A percentile compares a stretch with the other conserved stretches of the same genome.
phyloP scores from a whole-genome alignment of 2,888 invertebrate species.

The Eupithecia pulchellata region DNA sequence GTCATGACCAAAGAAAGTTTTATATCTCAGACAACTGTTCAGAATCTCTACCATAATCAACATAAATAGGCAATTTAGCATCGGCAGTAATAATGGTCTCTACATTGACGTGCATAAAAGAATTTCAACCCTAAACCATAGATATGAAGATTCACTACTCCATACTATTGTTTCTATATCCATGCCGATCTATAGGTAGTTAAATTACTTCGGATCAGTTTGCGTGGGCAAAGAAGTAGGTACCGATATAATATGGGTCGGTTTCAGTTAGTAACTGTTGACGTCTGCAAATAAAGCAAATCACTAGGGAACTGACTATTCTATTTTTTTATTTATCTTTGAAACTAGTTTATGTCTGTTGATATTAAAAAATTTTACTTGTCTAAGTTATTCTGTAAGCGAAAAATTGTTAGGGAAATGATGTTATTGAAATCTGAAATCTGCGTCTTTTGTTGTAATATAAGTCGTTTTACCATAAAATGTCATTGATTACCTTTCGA shows the following conservation, averaged over 20 bases:
- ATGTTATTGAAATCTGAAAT: no score
- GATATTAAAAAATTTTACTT: no score
- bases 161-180: neutral
- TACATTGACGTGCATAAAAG: neutral
- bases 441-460: no score
- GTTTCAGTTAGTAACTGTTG: neutral
- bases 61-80: neutral
- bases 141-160: neutral
- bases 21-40: neutral
- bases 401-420: no score
- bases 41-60: neutral
- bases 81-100: neutral
- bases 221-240: neutral
- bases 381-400: no score
- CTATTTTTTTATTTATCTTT: no score
- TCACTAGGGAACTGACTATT: neutral
- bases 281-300: neutral
- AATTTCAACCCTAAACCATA: neutral
- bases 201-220: neutral
- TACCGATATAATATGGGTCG: neutral
- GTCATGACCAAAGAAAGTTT: no score
- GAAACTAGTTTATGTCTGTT: neutral
- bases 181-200: neutral
- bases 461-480: no score
- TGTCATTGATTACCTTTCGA: no score